Base-by-base conservation (phyloP, 2,888 invertebrate genomes). In the Keiferia lycopersicella region DNA sequence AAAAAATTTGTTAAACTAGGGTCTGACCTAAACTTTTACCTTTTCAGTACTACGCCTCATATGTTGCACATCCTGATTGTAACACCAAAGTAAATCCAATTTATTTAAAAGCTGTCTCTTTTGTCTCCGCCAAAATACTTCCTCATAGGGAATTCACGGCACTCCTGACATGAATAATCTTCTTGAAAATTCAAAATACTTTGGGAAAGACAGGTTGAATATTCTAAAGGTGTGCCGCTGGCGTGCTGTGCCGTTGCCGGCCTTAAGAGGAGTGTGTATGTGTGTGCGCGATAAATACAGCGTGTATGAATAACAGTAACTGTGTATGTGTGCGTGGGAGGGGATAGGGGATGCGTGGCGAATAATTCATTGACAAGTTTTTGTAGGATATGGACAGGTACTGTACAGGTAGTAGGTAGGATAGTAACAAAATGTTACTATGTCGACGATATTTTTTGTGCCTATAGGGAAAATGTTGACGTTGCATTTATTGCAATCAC, bases 201-300 rank as follows among this genome's bases (percentile, higher is more conserved):
- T 56, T 30, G 30, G 56, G 56, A 56, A 22, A n/a, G 60, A 41
- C 53, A 60, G 61, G 53, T 64, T 53, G 58, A 57, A 62, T 65
- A 65, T 71, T 63, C 72, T 69, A 67, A 69, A 69, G 48, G 61
- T 67, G 63, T 62, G 59, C 48, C 65, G 14, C 22, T 30, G 20
- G 61, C 50, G 59, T 64, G 58, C 56, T 65, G 62, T 66, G 66
- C 69, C 68, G 74, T 70, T 69, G 72, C 14, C 22, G 26, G 51
- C 51, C 51, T 53, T 69, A 61, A 71, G 69, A 67, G 67, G 72
- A 71, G 70, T 74, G 69, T 75, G 71, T 74, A 72, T 71, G 66
- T 69, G 70, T 66, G 66, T 69, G 69, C 68, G 61, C 50, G n/a
- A 18, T 64, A 61, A 65, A 18, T 45, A 64, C 51, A 45, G 63